Percentiles rank a stretch among this genome's conserved stretches.
These are phyloP conservation scores for Physella acuta DNA, from an alignment of 1,140 invertebrate species.

Conservation along the genomic window DNA sequence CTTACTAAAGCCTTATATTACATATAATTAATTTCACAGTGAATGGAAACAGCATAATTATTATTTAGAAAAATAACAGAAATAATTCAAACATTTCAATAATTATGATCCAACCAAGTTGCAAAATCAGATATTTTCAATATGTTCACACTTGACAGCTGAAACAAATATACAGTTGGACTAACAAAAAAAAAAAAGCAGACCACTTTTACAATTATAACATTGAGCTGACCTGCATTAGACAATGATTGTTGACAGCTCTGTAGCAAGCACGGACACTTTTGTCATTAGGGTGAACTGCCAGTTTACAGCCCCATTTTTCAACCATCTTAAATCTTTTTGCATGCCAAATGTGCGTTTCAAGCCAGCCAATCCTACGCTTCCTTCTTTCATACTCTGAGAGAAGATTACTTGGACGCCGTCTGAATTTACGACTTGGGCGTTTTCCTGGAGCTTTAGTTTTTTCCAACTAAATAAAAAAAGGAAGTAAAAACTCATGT, in stretches of 20 bases:
- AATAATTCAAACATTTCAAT: too few relatives aligned
- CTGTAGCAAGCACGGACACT: constrained; percentile 82
- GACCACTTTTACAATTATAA: too few relatives aligned
- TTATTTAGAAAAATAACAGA: too few relatives aligned
- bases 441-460: constrained; percentile 65
- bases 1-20: too few relatives aligned
- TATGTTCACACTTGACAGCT: too few relatives aligned
- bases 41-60: too few relatives aligned
- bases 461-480: constrained; percentile 67
- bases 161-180: too few relatives aligned
- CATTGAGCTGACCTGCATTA: constrained; percentile 70
- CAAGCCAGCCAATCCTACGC: constrained; percentile 77
- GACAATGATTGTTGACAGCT: constrained; percentile 76
- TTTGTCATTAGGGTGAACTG: constrained; percentile 81
- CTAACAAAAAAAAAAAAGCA: too few relatives aligned
- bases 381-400: constrained; percentile 80
- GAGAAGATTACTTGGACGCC: constrained; percentile 77
- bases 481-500: constrained; percentile 3
- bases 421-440: constrained; percentile 79
- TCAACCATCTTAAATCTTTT: constrained; percentile 81
- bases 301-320: constrained; percentile 84
- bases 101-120: too few relatives aligned
- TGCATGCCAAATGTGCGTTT: constrained; percentile 98
- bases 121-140: too few relatives aligned
- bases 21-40: too few relatives aligned